Percentiles rank a stretch among this genome's conserved stretches.
Conservation (phyloP, 2,113 vertebrate species). For the Leptobrachium ailaonicum region DNA sequence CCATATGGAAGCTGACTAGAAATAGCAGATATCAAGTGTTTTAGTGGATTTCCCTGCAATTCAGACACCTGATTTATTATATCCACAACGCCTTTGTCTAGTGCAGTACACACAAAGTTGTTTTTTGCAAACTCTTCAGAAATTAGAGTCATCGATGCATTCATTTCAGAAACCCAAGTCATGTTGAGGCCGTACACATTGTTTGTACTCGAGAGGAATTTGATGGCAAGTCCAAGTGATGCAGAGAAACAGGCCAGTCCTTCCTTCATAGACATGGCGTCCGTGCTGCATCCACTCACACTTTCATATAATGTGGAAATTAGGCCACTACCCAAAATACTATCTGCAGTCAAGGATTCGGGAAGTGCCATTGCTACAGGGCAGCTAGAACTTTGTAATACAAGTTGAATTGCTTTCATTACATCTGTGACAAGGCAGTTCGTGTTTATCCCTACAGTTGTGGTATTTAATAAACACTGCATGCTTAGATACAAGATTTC, state of each 20-base stretch:
- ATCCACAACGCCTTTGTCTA: background rate
- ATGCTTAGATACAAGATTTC: constrained; percentile 18
- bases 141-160: background rate
- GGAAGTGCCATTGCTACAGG: background rate
- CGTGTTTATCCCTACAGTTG: background rate
- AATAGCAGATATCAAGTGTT: constrained; percentile 20
- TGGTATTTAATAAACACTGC: background rate
- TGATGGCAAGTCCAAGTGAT: background rate
- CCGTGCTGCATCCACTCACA: background rate
- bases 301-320: background rate
- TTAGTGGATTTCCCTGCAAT: constrained; percentile 23
- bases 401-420: background rate
- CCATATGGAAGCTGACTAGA: constrained; percentile 1
- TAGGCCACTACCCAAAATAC: background rate
- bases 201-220: constrained; percentile 16
- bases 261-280: background rate
- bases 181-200: background rate
- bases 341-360: background rate
- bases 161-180: constrained; percentile 26
- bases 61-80: constrained; percentile 4
- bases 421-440: constrained; percentile 9
- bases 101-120: constrained; percentile 6
- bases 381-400: background rate
- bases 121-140: constrained; percentile 4
- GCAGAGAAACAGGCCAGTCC: constrained; percentile 11